A percentile compares a stretch with the other conserved stretches of the same genome.
These are phyloP conservation scores for Larimichthys crocea DNA, from an alignment of 2,113 vertebrate species.

Conservation along the genomic window DNA sequence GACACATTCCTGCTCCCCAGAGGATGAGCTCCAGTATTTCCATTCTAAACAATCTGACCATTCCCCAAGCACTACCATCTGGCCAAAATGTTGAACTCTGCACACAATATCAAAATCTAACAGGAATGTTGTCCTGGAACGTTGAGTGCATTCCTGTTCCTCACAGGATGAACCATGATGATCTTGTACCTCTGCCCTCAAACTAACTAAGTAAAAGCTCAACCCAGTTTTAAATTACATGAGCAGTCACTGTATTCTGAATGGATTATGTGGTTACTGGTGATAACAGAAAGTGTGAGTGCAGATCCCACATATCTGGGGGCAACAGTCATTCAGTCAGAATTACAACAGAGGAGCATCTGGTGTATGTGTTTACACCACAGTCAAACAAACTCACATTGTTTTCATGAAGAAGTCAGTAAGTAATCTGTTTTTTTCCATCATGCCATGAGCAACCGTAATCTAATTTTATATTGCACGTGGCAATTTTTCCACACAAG, in stretches of 20 bases:
- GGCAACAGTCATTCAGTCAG: not conserved
- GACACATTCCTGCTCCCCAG: conserved; percentile 4
- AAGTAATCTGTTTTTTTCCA: not conserved
- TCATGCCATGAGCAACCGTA: not conserved
- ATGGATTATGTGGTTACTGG: not conserved
- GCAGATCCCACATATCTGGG: too few species aligned
- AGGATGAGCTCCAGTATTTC: conserved; percentile 6
- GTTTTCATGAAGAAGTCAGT: conserved; percentile 9
- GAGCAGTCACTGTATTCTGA: not conserved
- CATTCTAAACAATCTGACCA: not conserved
- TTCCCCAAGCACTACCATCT: not conserved
- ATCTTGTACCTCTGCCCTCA: not conserved
- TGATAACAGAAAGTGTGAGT: too few species aligned
- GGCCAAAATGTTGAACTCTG: conserved; percentile 3
- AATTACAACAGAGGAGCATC: not conserved
- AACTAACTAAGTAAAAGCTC: not conserved
- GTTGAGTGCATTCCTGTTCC: not conserved
- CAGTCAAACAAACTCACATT: conserved; percentile 1
- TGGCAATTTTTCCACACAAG: not conserved
- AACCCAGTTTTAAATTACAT: not conserved
- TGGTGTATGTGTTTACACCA: not conserved
- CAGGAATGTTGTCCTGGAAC: too few species aligned
- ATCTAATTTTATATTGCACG: not conserved
- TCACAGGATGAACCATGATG: not conserved
- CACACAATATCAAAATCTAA: too few species aligned